Evolutionary conservation across 2,113 vertebrate species (phyloP).

Genomic region (Aspiorhynchus laticeps): DNA sequence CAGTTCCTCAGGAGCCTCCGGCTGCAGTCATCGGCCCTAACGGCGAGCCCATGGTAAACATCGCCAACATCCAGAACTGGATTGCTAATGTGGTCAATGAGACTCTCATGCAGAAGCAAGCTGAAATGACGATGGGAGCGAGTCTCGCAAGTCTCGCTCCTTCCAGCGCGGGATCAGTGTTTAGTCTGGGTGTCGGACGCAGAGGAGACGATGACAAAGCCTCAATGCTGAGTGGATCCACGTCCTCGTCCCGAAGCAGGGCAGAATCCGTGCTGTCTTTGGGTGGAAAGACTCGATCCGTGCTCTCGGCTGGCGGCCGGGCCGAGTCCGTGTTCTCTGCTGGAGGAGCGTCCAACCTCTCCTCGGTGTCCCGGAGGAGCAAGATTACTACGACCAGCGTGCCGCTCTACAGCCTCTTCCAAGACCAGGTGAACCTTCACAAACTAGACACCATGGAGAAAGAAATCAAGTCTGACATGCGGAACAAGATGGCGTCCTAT

Average conservation of each 20-base stretch:
- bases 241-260: too few relatives aligned
- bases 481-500: conserved; percentile 86
- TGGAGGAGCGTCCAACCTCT: conserved; percentile 47
- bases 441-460: conserved; percentile 86
- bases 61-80: conserved; percentile 94
- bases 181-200: conserved; percentile 68
- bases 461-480: conserved; percentile 86
- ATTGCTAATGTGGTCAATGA: conserved; percentile 90
- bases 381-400: conserved; percentile 86
- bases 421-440: conserved; percentile 86
- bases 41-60: conserved; percentile 84
- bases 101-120: conserved; percentile 91
- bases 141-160: conserved; percentile 72
- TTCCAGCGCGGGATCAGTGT: conserved; percentile 69
- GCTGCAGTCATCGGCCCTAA: conserved; percentile 76
- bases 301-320: not conserved
- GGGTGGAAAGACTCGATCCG: conserved; percentile 19
- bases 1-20: conserved; percentile 72
- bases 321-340: conserved; percentile 72
- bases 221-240: conserved; percentile 78
- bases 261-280: conserved; percentile 74
- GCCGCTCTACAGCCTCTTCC: conserved; percentile 89
- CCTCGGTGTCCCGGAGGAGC: conserved; percentile 61
- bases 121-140: conserved; percentile 79
- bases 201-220: conserved; percentile 79